Conservation (phyloP, 2,113 vertebrate genomes). For the Trochalopteron elliotii region DNA sequence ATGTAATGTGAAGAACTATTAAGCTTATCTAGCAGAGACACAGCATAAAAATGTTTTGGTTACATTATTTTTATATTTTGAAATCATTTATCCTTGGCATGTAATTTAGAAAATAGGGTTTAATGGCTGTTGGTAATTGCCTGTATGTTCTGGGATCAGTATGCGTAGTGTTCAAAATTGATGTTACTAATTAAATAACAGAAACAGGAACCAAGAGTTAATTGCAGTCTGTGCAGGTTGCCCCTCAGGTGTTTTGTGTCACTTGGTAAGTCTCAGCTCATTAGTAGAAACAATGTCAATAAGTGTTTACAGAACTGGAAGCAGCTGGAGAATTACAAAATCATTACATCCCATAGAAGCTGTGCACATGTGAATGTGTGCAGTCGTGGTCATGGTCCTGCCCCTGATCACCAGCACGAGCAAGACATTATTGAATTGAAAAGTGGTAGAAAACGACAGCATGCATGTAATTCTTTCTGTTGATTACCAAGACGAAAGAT, state of each 20-base stretch:
- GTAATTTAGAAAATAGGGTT: slow-evolving; percentile 28
- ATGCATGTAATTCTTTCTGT: background rate
- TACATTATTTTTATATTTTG: slow-evolving; percentile 1
- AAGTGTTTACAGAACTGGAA: slow-evolving; percentile 40
- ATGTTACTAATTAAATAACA: slow-evolving; percentile 61
- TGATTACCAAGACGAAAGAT: background rate
- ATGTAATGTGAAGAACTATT: background rate
- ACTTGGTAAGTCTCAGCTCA: slow-evolving; percentile 37
- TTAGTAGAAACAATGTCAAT: slow-evolving; percentile 51
- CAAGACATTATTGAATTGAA: background rate
- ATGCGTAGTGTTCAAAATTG: background rate
- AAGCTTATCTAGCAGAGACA: background rate
- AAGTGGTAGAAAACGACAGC: background rate
- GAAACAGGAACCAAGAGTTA: slow-evolving; percentile 45
- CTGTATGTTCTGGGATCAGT: slow-evolving; percentile 18
- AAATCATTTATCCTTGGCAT: background rate
- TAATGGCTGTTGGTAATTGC: slow-evolving; percentile 18
- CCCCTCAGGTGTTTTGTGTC: slow-evolving; percentile 42
- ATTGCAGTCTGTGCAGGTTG: slow-evolving; percentile 37
- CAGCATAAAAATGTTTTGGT: background rate
- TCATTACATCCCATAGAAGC: background rate
- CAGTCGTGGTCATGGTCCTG: background rate
- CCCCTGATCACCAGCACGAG: background rate
- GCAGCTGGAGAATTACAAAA: slow-evolving; percentile 18
- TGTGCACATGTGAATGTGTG: background rate